Evolutionary conservation across 2,113 vertebrate genomes (phyloP).

Genomic region (Podarcis cretensis): DNA sequence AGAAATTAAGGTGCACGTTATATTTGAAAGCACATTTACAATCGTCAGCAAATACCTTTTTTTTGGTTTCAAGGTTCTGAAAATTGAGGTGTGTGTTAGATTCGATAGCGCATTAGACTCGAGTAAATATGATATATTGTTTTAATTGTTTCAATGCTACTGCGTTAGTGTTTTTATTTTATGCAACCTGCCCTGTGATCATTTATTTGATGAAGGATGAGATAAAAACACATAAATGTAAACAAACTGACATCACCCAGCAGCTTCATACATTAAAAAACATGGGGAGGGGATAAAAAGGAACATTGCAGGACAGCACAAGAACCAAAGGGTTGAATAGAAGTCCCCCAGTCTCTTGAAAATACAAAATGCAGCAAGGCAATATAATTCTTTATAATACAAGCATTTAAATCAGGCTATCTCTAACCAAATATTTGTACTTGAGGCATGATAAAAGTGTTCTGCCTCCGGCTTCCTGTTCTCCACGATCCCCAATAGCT

Average conservation of each 20-base stretch:
- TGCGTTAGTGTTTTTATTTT: no score
- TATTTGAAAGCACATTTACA: no score
- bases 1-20: no score
- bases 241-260: not conserved
- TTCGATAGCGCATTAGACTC: no score
- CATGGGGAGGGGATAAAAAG: not conserved
- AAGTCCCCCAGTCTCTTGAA: not conserved
- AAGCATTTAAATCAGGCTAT: not conserved
- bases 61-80: no score
- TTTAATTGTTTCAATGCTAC: no score
- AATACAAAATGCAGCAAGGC: not conserved
- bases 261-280: not conserved
- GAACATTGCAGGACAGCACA: not conserved
- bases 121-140: no score
- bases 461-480: not conserved
- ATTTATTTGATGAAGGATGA: no score
- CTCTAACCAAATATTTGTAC: not conserved
- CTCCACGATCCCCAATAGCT: not conserved
- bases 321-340: not conserved
- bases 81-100: no score
- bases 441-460: not conserved
- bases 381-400: not conserved
- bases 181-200: no score
- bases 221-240: not conserved
- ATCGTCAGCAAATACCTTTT: no score